Conservation (phyloP, 2,113 vertebrate species). For the Anolis carolinensis region DNA sequence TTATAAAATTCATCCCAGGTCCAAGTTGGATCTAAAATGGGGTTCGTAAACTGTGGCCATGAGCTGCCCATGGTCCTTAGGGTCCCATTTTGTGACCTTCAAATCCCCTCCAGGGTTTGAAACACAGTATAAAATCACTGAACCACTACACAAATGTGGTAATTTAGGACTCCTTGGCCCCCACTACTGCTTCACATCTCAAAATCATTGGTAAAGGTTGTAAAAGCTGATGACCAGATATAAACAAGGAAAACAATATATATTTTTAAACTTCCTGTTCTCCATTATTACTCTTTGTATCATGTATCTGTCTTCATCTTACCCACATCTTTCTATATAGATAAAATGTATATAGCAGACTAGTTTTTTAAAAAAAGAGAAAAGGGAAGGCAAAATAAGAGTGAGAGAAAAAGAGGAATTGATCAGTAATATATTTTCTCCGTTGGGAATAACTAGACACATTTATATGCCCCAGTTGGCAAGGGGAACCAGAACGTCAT, state of each 20-base stretch:
- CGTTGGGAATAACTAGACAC: neutral
- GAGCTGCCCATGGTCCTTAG: too few relatives aligned
- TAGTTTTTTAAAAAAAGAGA: neutral
- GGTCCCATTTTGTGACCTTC: too few relatives aligned
- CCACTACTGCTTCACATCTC: too few relatives aligned
- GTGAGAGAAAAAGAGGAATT: conserved; percentile 3
- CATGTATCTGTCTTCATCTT: neutral
- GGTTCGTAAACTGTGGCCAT: too few relatives aligned
- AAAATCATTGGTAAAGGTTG: too few relatives aligned
- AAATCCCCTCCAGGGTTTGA: too few relatives aligned
- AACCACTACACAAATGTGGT: too few relatives aligned
- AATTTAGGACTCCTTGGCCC: too few relatives aligned
- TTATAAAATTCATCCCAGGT: neutral
- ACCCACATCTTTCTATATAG: neutral
- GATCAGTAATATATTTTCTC: neutral
- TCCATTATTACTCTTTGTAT: neutral
- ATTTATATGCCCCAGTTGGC: neutral
- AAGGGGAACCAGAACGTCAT: neutral
- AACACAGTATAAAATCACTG: too few relatives aligned
- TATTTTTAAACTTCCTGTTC: neutral
- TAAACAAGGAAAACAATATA: neutral
- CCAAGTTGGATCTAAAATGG: too few relatives aligned
- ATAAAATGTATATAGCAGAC: neutral
- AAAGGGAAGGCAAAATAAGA: neutral
- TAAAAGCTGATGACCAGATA: neutral